phyloP scores from a whole-genome alignment of 35 echinoderm and acorn worm genomes.

The Hemicentrotus pulcherrimus region DNA sequence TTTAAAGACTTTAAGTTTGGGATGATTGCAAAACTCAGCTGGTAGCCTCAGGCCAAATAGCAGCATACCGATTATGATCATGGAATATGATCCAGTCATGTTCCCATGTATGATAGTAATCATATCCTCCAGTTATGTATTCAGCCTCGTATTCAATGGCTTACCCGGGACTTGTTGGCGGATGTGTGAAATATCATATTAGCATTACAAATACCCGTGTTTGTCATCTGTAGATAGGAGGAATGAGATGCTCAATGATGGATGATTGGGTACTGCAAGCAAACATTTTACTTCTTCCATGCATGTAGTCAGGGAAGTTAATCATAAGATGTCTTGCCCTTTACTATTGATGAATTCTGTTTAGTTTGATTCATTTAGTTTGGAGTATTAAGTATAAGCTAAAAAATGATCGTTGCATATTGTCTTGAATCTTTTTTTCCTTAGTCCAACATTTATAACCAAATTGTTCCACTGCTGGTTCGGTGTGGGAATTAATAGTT shows the following conservation, averaged over 20 bases:
- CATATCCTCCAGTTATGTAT: background rate
- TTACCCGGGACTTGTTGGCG: background rate
- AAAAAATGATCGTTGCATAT: no score
- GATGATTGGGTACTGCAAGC: background rate
- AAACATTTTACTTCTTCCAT: background rate
- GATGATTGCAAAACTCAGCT: conserved; percentile 4
- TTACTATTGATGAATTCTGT: background rate
- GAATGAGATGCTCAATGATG: background rate
- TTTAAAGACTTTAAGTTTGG: background rate
- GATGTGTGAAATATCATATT: conserved; percentile 13
- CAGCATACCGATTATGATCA: background rate
- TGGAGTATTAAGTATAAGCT: no score
- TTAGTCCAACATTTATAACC: no score
- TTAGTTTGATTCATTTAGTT: no score
- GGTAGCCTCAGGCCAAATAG: background rate
- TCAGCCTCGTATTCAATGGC: background rate
- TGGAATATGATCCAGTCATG: background rate
- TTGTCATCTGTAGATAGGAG: background rate
- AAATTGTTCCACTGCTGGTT: no score
- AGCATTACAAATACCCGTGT: background rate
- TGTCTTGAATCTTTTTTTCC: no score
- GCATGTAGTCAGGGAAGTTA: background rate
- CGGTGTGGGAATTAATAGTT: no score
- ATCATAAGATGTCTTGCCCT: background rate
- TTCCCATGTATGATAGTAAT: conserved; percentile 5